Evolutionary conservation across 2,888 invertebrate genomes (phyloP).

Genomic region (Melanotus villosus): DNA sequence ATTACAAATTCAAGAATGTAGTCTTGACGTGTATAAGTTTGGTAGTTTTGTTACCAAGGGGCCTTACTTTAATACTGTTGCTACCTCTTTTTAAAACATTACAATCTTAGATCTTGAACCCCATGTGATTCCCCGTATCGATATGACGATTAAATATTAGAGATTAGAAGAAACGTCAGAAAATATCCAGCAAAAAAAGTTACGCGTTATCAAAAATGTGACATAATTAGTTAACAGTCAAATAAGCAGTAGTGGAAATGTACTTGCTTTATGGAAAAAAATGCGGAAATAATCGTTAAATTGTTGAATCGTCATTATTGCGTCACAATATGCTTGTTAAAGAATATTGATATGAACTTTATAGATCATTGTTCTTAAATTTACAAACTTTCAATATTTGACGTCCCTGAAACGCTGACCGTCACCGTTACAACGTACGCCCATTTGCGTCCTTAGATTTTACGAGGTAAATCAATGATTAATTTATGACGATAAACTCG

Average conservation of each 20-base stretch:
- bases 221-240: too few relatives aligned
- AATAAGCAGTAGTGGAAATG: not conserved
- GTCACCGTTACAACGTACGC: not conserved
- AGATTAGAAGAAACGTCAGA: too few relatives aligned
- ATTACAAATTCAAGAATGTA: not conserved
- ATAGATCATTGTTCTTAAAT: conserved; percentile 36
- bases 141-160: too few relatives aligned
- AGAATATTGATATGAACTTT: conserved; percentile 25
- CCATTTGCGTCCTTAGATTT: conserved; percentile 8
- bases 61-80: not conserved
- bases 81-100: too few relatives aligned
- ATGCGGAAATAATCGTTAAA: not conserved
- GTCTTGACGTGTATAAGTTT: not conserved
- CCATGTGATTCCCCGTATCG: too few relatives aligned
- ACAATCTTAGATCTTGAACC: too few relatives aligned
- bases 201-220: too few relatives aligned
- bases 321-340: conserved; percentile 1
- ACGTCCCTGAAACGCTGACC: conserved; percentile 9
- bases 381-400: conserved; percentile 5
- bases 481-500: not conserved
- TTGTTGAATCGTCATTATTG: not conserved
- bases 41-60: conserved; percentile 5
- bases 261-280: not conserved
- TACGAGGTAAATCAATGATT: conserved; percentile 11
- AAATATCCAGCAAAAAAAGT: too few relatives aligned